Conservation (phyloP, 2,888 invertebrate genomes). For the Synergus itoensis region DNA sequence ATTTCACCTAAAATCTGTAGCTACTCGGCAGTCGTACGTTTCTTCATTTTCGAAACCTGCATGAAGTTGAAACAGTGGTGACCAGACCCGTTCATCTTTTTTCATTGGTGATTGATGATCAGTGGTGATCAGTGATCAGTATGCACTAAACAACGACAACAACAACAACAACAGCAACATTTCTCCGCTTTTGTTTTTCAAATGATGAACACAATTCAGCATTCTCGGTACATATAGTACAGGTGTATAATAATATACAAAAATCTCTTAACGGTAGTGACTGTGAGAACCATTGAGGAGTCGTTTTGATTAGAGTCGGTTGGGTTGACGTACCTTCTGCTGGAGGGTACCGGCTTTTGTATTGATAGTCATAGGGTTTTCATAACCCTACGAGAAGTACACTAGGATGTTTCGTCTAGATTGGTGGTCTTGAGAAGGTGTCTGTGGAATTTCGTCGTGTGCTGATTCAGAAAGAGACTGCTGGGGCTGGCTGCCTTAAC, state of each 20-base stretch:
- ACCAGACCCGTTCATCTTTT: no score
- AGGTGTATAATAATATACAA: not conserved
- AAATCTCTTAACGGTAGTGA: slow-evolving; percentile 61
- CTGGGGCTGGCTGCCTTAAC: slow-evolving; percentile 77
- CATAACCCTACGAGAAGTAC: not conserved
- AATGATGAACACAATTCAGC: slow-evolving; percentile 44
- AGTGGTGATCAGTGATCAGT: no score
- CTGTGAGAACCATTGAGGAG: slow-evolving; percentile 59
- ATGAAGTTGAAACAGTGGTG: no score
- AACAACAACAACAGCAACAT: no score
- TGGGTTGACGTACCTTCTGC: not conserved
- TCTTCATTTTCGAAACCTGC: no score
- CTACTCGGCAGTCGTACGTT: not conserved
- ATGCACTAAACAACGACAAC: no score
- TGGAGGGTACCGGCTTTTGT: not conserved
- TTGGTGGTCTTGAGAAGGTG: slow-evolving; percentile 54
- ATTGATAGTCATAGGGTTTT: not conserved
- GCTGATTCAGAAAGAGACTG: slow-evolving; percentile 78
- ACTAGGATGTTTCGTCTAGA: slow-evolving; percentile 37
- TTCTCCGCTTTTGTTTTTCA: no score
- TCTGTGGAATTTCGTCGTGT: slow-evolving; percentile 56
- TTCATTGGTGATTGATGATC: no score
- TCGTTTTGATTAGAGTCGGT: not conserved
- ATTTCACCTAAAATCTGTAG: slow-evolving; percentile 2
- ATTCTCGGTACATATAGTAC: not conserved